Percentiles rank a stretch among this genome's conserved stretches.
Evolutionary conservation across 2,113 vertebrate species (phyloP).

Genomic region (rabbit (Oryctolagus cuniculus)): DNA sequence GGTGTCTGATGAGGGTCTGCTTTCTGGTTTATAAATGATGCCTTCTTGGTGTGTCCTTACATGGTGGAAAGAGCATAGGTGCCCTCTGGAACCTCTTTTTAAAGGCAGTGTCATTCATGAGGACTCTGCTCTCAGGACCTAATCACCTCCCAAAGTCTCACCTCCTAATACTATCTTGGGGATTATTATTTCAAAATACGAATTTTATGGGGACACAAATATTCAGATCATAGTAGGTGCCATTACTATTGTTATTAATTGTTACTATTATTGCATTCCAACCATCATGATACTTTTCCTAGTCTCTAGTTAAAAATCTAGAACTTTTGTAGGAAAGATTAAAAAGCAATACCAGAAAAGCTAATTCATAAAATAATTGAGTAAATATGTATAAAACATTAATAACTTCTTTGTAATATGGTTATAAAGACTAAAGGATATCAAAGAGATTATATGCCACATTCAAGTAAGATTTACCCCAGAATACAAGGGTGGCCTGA

Average conservation of each 20-base stretch:
- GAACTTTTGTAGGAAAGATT: background rate
- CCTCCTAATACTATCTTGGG: background rate
- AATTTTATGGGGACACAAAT: background rate
- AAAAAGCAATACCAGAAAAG: conserved; percentile 22
- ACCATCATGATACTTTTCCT: background rate
- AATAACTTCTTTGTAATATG: background rate
- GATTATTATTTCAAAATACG: background rate
- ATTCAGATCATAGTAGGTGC: background rate
- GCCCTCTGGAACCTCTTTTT: background rate
- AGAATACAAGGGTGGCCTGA: background rate
- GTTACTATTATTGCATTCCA: background rate
- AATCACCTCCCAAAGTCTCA: background rate
- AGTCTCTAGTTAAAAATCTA: background rate
- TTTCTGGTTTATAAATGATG: background rate
- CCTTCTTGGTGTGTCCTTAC: background rate
- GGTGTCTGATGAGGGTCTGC: background rate
- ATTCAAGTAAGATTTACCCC: background rate
- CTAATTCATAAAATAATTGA: background rate
- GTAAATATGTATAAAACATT: background rate
- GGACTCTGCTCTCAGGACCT: background rate
- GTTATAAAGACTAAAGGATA: conserved; percentile 38
- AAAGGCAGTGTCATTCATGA: background rate
- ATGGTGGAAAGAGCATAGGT: background rate
- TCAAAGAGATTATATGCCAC: background rate
- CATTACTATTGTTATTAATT: background rate